Conservation (phyloP, 2,113 vertebrate genomes). For the Megaleporinus macrocephalus region DNA sequence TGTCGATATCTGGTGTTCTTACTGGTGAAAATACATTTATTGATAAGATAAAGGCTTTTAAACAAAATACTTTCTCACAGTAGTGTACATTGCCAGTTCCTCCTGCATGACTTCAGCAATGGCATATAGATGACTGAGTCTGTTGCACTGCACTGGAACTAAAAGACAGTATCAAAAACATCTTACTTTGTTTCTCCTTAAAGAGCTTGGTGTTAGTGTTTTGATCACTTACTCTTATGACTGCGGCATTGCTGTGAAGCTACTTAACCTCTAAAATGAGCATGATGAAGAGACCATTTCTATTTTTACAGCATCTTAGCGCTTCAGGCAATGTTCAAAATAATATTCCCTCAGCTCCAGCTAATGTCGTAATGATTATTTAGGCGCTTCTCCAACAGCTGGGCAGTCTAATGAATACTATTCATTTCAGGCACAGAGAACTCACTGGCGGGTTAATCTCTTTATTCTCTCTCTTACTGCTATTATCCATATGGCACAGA, state of each 20-base stretch:
- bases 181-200: not conserved
- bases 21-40: too few species aligned
- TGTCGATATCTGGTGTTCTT: too few species aligned
- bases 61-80: too few species aligned
- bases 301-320: not conserved
- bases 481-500: constrained; percentile 32
- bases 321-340: constrained; percentile 5
- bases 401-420: constrained; percentile 45
- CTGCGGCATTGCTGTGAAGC: not conserved
- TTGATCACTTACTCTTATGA: not conserved
- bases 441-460: constrained; percentile 9
- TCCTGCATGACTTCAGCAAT: not conserved
- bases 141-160: not conserved
- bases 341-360: constrained; percentile 33
- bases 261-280: not conserved
- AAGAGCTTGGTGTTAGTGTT: not conserved
- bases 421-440: constrained; percentile 15
- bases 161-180: not conserved
- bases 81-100: not conserved
- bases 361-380: constrained; percentile 46
- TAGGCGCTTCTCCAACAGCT: constrained; percentile 45
- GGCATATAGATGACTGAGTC: not conserved
- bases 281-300: not conserved
- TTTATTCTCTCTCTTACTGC: constrained; percentile 24
- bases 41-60: too few species aligned